Conservation (phyloP, 1,140 invertebrate genomes). For the Paracyclopina nana region DNA sequence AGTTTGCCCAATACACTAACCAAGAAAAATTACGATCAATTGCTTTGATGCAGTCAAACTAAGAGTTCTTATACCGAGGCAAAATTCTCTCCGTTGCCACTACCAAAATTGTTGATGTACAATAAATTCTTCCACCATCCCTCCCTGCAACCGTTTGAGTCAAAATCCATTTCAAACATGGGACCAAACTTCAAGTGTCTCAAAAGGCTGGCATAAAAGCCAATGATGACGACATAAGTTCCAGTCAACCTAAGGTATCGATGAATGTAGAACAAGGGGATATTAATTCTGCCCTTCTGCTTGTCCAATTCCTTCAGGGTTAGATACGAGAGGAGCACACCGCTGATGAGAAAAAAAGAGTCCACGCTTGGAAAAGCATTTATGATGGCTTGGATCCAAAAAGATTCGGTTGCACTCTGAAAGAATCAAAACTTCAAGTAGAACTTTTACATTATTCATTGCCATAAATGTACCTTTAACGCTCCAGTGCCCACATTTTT, state of each 20-base stretch:
- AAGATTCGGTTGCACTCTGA: neutral
- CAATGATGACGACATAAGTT: neutral
- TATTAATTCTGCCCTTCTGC: neutral
- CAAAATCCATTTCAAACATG: neutral
- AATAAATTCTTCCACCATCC: neutral
- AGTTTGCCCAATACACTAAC: neutral
- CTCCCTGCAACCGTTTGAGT: neutral
- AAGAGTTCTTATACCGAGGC: neutral
- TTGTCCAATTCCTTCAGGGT: constrained; percentile 3
- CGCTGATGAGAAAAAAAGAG: neutral
- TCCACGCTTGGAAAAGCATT: neutral
- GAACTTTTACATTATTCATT: neutral
- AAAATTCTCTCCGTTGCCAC: neutral
- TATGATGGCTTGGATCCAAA: neutral
- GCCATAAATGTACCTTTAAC: neutral
- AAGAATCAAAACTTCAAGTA: neutral
- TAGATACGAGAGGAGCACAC: neutral
- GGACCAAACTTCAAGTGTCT: neutral
- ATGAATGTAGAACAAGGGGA: neutral
- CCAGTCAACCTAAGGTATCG: neutral
- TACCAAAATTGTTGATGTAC: neutral
- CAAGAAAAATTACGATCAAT: neutral
- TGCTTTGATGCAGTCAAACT: neutral
- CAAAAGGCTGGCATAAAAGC: neutral
- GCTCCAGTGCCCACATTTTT: neutral